Percentiles rank a stretch among this genome's conserved stretches.
Conservation (phyloP, 2,113 vertebrate genomes). For the Dolichotis patagonum region DNA sequence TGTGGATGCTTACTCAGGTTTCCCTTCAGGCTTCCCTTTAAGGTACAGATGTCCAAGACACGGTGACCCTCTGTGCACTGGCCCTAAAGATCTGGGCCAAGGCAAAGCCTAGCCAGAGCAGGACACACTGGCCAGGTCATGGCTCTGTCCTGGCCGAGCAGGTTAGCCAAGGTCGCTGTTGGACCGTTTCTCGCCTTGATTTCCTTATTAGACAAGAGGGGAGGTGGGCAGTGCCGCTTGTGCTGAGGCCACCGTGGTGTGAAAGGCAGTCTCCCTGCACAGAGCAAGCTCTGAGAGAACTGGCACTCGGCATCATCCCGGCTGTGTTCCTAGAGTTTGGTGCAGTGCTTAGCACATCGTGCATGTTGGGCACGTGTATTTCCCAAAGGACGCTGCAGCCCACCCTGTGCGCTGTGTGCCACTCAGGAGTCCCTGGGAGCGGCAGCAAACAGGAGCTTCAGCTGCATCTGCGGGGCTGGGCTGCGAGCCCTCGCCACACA, state of each 20-base stretch:
- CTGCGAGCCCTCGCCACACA: neutral
- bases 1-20: neutral
- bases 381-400: neutral
- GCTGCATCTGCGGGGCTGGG: neutral
- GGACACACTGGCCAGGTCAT: accelerated
- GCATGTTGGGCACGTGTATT: accelerated
- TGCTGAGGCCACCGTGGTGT: neutral
- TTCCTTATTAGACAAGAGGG: neutral
- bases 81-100: neutral
- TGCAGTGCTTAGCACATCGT: neutral
- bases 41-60: neutral
- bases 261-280: neutral
- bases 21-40: neutral
- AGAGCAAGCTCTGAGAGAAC: neutral
- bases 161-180: too few relatives aligned
- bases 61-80: too few relatives aligned
- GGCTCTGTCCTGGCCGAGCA: neutral
- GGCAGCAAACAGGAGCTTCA: neutral
- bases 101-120: neutral
- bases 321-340: accelerated
- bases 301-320: neutral
- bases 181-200: neutral
- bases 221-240: neutral
- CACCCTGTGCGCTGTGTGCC: too few relatives aligned
- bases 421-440: neutral